Base-by-base conservation (phyloP, 2,797 vertebrate genomes). In the Lycodopsis pacificus region DNA sequence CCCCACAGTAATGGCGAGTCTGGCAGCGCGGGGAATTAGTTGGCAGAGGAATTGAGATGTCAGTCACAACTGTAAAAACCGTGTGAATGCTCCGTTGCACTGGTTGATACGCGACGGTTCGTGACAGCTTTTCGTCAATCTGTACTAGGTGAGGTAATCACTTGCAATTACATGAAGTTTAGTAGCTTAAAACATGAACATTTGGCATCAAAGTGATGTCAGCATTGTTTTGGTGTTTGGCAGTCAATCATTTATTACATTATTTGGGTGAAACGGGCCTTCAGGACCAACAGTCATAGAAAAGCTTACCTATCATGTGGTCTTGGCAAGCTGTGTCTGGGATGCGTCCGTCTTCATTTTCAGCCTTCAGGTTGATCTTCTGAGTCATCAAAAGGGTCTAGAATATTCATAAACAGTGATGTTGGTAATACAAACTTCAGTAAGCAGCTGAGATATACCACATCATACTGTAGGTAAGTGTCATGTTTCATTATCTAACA, bases 221-320 rank as follows among this genome's bases (percentile, higher is more conserved):
- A 17, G 57, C 30, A 34, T 58, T 49, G 48, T 51, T n/a, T n/a
- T n/a, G 1, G 19, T n/a, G 9, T 20, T 49, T 14, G 13, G 7
- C 32, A 25, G 9, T 17, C 14, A 38, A 25, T 51, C 46, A 17
- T 25, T 30, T 30, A 30, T 30, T 4, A 4, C 4, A 30, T 30
- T 30, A 30, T 30, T 30, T 30, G 4, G 30, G 4, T 30, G 30
- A 30, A 30, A 30, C 30, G 30, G 4, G 3, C 27, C 27, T 27
- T 27, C 27, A 27, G 27, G 30, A 30, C 30, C 30, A 30, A 20
- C 17, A 20, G 11, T 25, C 13, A 56, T 1, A 27, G 1, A 12
- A 13, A 11, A 81, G 49, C 91, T 93, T 95, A 98, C 97, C 97
- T 88, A 97, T 95, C 90, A 94, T 91, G 84, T 96, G 96, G 91